Base-by-base conservation (phyloP, 1,140 invertebrate genomes). In the Cylas formicarius region DNA sequence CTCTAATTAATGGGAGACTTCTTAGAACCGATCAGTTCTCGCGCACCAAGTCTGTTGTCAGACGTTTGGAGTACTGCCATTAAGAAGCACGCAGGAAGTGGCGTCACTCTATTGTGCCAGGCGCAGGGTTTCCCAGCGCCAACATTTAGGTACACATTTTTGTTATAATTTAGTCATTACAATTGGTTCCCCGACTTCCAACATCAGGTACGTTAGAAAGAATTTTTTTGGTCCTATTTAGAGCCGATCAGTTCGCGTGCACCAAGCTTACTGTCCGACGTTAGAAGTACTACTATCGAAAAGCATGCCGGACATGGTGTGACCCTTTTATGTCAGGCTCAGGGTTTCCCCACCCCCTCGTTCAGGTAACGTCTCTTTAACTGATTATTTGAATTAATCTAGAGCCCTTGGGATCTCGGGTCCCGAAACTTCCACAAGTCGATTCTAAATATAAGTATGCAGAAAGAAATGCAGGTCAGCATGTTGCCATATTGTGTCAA, bases 371-470 rank as follows among this genome's bases (percentile, higher is more conserved):
- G n/a, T n/a, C n/a, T n/a, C n/a, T 39, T 39, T 14, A n/a, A n/a
- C 24, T 26, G 8, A 26, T n/a, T 26, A 26, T n/a, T 31, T 44
- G 40, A 49, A 21, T 24, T 37, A 6, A 17, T 33, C 20, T 40
- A 85, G 82, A 86, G 65, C 81, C 82, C 40, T 75, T 83, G 44
- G 80, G 77, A 60, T 75, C 76, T 44, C 80, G 80, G 57, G 73
- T 77, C 38, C 81, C 81, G 6, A 57, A 57, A 44, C 71, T 73
- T 27, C 77, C 81, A 58, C 73, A 77, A 23, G 74, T 73, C 48
- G 76, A 80, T 53, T 73, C 72, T 45, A 73, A 75, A 63, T 68
- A 71, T 46, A 75, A 73, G 56, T 71, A 69, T 49, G 73, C 75
- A 57, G 69, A 67, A 53, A 50, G 53, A 28, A 39, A 50, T 14